Conservation (phyloP, 2,888 invertebrate species). For the Epinotia bilunana region DNA sequence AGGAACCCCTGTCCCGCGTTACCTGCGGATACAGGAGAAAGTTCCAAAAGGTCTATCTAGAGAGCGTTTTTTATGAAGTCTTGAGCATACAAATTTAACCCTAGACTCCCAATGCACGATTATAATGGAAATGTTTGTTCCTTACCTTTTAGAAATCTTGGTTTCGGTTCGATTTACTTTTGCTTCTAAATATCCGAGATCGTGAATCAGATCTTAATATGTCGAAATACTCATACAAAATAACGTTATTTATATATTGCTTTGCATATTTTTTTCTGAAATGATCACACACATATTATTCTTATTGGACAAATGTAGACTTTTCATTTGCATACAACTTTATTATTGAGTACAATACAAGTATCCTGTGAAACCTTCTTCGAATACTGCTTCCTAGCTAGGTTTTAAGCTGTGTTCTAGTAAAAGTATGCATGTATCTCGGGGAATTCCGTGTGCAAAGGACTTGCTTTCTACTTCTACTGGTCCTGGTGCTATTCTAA, state of each 20-base stretch:
- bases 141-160: too few relatives aligned
- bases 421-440: constrained; percentile 24
- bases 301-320: not conserved
- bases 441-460: constrained; percentile 31
- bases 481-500: not conserved
- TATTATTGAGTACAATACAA: not conserved
- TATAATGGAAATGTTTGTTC: not conserved
- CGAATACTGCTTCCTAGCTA: not conserved
- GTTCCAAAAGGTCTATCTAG: constrained; percentile 19
- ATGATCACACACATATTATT: not conserved
- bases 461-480: constrained; percentile 35
- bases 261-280: too few relatives aligned
- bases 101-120: not conserved
- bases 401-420: constrained; percentile 3
- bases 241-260: too few relatives aligned
- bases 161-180: too few relatives aligned
- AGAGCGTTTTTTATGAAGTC: not conserved
- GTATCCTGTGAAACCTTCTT: not conserved
- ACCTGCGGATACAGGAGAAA: constrained; percentile 33
- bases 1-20: constrained; percentile 34
- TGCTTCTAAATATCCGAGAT: too few relatives aligned
- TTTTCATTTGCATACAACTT: too few relatives aligned
- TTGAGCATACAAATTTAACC: not conserved
- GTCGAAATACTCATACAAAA: too few relatives aligned
- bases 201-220: too few relatives aligned